A percentile compares a stretch with the other conserved stretches of the same genome.
phyloP scores from a whole-genome alignment of 2,113 vertebrate genomes.

The Phainopepla nitens region DNA sequence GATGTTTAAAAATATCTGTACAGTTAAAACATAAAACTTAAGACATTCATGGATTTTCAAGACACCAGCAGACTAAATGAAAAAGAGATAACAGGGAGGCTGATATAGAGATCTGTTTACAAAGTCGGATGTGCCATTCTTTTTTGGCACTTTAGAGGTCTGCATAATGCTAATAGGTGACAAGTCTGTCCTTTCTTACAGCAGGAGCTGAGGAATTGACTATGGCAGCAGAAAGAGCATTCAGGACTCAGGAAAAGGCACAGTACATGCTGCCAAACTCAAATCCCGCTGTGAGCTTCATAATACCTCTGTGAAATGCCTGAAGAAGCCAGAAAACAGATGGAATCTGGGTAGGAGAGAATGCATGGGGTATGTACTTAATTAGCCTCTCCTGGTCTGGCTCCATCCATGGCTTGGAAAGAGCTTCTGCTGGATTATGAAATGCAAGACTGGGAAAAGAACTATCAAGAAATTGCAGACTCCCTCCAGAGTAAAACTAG shows the following conservation, averaged over 20 bases:
- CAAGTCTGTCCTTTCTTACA: not conserved
- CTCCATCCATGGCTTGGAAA: not conserved
- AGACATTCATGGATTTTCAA: not conserved
- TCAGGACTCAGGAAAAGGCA: not conserved
- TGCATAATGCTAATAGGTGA: not conserved
- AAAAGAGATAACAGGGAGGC: not conserved
- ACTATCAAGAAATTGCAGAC: not conserved
- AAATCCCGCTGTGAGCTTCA: not conserved
- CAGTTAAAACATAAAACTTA: not conserved
- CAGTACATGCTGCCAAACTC: not conserved
- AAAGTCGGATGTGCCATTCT: not conserved
- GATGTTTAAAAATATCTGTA: not conserved
- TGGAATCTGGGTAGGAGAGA: constrained; percentile 13
- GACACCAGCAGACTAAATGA: not conserved
- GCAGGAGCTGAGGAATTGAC: not conserved
- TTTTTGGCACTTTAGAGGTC: not conserved
- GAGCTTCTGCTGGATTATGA: not conserved
- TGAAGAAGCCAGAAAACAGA: constrained; percentile 39
- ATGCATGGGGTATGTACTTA: constrained; percentile 23
- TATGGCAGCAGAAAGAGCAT: not conserved
- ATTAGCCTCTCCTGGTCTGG: constrained; percentile 36
- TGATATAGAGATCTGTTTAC: not conserved
- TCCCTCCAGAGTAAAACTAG: not conserved
- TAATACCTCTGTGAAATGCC: not conserved
- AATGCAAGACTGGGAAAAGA: not conserved